Evolutionary conservation across 2,888 invertebrate genomes (phyloP).

Genomic region (Alloplasta piceator): DNA sequence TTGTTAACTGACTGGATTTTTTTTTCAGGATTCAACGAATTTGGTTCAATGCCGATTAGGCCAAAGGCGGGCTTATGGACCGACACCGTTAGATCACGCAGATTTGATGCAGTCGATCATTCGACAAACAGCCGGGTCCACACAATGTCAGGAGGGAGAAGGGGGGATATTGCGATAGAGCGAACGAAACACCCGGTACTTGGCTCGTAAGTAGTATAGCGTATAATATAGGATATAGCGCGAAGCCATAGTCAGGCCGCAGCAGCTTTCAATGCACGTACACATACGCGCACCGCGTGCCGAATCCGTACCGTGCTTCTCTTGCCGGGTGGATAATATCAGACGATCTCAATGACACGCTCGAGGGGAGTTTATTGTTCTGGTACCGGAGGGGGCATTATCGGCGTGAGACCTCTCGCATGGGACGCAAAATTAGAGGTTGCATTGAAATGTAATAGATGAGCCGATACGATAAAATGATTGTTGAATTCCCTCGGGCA

Average conservation of each 20-base stretch:
- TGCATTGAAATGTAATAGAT: constrained; percentile 75
- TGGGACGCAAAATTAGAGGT: constrained; percentile 74
- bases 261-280: constrained; percentile 18
- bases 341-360: constrained; percentile 74
- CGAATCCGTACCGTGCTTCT: constrained; percentile 67
- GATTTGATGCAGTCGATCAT: constrained; percentile 54
- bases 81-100: constrained; percentile 50
- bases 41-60: neutral
- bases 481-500: constrained; percentile 61
- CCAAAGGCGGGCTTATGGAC: constrained; percentile 30
- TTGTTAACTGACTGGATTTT: too few species aligned
- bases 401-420: constrained; percentile 75
- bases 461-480: constrained; percentile 71
- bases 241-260: constrained; percentile 44
- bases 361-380: constrained; percentile 72
- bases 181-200: constrained; percentile 64
- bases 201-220: constrained; percentile 25
- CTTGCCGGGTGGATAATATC: constrained; percentile 68
- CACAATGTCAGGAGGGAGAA: constrained; percentile 37
- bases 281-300: constrained; percentile 51
- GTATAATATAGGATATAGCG: constrained; percentile 18
- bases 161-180: constrained; percentile 55
- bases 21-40: neutral
- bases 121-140: constrained; percentile 54
- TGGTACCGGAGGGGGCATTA: constrained; percentile 68